phyloP scores from a whole-genome alignment of 2,888 invertebrate species.

The Linnaemya tessellans region DNA sequence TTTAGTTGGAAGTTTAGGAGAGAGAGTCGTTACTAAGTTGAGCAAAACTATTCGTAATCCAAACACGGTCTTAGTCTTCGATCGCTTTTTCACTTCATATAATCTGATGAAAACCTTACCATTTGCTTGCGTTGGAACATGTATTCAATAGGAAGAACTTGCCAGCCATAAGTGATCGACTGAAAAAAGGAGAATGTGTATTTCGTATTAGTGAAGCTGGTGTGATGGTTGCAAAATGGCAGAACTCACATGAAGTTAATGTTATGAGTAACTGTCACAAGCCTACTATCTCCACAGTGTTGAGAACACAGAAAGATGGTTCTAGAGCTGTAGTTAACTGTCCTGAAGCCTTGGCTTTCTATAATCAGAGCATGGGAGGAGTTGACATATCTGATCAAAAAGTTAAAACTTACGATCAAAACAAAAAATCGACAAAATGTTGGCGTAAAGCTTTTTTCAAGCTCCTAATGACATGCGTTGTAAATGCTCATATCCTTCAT shows the following conservation, averaged over 20 bases:
- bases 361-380: slow-evolving; percentile 21
- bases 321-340: slow-evolving; percentile 37
- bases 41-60: slow-evolving; percentile 5
- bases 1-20: slow-evolving; percentile 7
- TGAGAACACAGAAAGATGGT: slow-evolving; percentile 29
- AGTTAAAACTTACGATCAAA: slow-evolving; percentile 15
- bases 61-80: slow-evolving; percentile 19
- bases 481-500: slow-evolving; percentile 13
- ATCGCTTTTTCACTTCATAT: slow-evolving; percentile 9
- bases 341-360: slow-evolving; percentile 19
- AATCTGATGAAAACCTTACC: slow-evolving; percentile 21
- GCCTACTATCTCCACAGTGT: neutral
- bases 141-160: slow-evolving; percentile 11
- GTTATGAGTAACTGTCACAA: slow-evolving; percentile 45
- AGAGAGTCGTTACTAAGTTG: slow-evolving; percentile 14
- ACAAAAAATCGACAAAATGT: slow-evolving; percentile 17
- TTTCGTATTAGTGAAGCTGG: slow-evolving; percentile 36
- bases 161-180: slow-evolving; percentile 19
- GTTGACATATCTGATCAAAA: slow-evolving; percentile 11
- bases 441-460: slow-evolving; percentile 13
- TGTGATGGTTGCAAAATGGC: slow-evolving; percentile 27
- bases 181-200: slow-evolving; percentile 34
- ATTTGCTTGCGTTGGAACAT: slow-evolving; percentile 2
- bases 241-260: slow-evolving; percentile 33
- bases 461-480: slow-evolving; percentile 9